Evolutionary conservation across 2,113 vertebrate genomes (phyloP).

Genomic region (Myiagra hebetior): DNA sequence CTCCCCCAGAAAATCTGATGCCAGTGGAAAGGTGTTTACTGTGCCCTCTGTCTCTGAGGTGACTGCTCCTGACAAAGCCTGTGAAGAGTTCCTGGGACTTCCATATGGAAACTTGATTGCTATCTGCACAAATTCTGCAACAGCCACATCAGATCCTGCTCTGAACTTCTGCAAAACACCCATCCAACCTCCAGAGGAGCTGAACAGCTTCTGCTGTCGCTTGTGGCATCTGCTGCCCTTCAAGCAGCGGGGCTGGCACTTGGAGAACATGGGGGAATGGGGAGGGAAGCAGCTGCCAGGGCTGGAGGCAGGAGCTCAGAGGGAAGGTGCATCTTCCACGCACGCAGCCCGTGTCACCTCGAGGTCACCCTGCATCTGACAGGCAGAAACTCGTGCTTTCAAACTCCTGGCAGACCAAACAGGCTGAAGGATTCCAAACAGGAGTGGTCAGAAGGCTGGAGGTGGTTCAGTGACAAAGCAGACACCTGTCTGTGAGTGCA

Average conservation of each 20-base stretch:
- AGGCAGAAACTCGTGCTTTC: not conserved
- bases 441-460: not conserved
- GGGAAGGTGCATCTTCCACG: not conserved
- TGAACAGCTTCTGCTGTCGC: not conserved
- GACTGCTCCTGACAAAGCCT: not conserved
- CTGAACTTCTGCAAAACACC: not conserved
- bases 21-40: not conserved
- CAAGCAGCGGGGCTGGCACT: not conserved
- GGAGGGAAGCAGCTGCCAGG: not conserved
- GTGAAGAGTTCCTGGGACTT: no score
- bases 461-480: conserved; percentile 13
- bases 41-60: not conserved
- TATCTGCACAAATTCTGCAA: not conserved
- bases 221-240: not conserved
- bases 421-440: not conserved
- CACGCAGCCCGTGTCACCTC: not conserved
- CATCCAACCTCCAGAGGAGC: not conserved
- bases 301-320: not conserved
- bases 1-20: not conserved
- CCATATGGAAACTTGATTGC: not conserved
- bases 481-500: conserved; percentile 4
- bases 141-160: not conserved
- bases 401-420: not conserved
- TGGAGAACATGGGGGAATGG: accelerated
- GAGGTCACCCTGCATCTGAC: not conserved